These are phyloP conservation scores for Sarotherodon lohbergeri DNA, from an alignment of 2,113 vertebrate genomes.

Conservation along the genomic window DNA sequence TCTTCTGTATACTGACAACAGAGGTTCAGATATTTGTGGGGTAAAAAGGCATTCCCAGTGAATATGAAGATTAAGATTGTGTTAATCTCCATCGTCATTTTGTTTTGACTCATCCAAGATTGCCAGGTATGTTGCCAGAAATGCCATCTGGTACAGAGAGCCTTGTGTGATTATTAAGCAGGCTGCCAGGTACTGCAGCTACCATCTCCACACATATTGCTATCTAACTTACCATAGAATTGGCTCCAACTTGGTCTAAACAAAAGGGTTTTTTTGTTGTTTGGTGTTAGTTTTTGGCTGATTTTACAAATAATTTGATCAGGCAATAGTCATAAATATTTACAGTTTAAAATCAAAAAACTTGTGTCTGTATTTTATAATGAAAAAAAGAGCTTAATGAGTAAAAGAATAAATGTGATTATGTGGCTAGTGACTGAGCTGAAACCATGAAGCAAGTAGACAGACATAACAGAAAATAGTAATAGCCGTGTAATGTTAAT, in stretches of 20 bases:
- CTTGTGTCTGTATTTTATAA: background rate
- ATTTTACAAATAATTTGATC: background rate
- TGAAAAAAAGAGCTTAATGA: background rate
- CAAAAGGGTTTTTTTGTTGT: background rate
- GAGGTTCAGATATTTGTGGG: background rate
- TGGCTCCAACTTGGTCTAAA: background rate
- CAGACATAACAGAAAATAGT: background rate
- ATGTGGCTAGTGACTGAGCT: background rate
- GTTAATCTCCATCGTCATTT: slow-evolving; percentile 20
- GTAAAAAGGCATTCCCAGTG: background rate
- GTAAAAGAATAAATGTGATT: background rate
- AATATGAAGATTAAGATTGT: slow-evolving; percentile 18
- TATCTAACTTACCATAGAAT: slow-evolving; percentile 19
- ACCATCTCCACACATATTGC: background rate
- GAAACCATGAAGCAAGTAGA: background rate
- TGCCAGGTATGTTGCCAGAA: slow-evolving; percentile 12
- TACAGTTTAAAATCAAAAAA: background rate
- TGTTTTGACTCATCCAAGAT: slow-evolving; percentile 19
- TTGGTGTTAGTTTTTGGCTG: background rate
- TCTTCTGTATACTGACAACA: background rate
- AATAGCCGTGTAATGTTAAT: background rate
- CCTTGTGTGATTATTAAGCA: slow-evolving; percentile 15
- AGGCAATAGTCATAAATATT: background rate
- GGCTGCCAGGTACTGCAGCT: slow-evolving; percentile 22
- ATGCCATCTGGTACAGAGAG: slow-evolving; percentile 32